Evolutionary conservation across 2,888 invertebrate genomes (phyloP), one percentile per base, ranked within the genome.

Genomic region (Brachyptera putata): DNA sequence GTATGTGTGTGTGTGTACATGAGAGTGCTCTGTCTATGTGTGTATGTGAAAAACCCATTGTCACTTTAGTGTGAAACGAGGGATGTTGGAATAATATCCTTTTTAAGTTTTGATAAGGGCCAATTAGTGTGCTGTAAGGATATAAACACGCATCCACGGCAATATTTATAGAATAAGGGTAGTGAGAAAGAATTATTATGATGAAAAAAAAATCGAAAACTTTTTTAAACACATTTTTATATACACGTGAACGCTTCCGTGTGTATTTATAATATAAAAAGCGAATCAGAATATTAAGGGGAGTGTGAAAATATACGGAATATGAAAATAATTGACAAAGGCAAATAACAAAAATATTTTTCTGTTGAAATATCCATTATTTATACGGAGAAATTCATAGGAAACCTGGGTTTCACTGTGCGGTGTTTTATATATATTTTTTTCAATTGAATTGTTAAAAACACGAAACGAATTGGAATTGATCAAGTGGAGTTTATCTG

Each of bases 361-460:
- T 58, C 16, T 56, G 43, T 59, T n/a, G n/a, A n/a, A n/a, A 43
- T 13, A 16, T 24, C 13, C 39, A 34, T 22, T 22, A 11, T 48
- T 16, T 53, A 46, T 59, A 26, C 53, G 49, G 25, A 46, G n/a
- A n/a, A n/a, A n/a, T n/a, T n/a, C n/a, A n/a, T n/a, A n/a, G n/a
- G n/a, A n/a, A n/a, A n/a, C n/a, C n/a, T n/a, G n/a, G n/a, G n/a
- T n/a, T n/a, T n/a, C n/a, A n/a, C n/a, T n/a, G n/a, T n/a, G n/a
- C n/a, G n/a, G n/a, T n/a, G n/a, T n/a, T n/a, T n/a, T n/a, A n/a
- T n/a, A n/a, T n/a, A n/a, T n/a, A n/a, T n/a, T n/a, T n/a, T n/a
- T n/a, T n/a, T n/a, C n/a, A n/a, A n/a, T n/a, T n/a, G 60, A 61
- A 50, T 61, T 57, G 60, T 61, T 61, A 61, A 61, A 61, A 61